phyloP scores from a whole-genome alignment of 2,113 vertebrate genomes.

The Ornithorhynchus anatinus region DNA sequence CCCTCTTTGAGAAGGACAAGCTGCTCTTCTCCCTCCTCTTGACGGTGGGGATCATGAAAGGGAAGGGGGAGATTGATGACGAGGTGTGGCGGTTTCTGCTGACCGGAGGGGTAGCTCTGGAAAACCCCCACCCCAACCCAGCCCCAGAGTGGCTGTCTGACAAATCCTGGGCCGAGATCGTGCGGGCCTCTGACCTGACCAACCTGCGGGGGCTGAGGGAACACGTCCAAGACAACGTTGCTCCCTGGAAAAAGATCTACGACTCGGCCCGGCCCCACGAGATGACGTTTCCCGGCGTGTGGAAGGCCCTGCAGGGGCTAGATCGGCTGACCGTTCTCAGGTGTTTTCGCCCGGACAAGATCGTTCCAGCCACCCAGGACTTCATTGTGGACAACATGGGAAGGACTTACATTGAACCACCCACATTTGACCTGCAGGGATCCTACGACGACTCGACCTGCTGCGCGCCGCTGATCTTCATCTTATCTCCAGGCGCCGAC shows the following conservation, averaged over 20 bases:
- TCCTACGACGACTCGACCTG: slow-evolving; percentile 89
- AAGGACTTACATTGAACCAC: slow-evolving; percentile 80
- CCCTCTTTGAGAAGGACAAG: slow-evolving; percentile 94
- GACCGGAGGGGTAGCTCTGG: slow-evolving; percentile 87
- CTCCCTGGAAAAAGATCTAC: slow-evolving; percentile 83
- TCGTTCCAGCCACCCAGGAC: slow-evolving; percentile 80
- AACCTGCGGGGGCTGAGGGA: slow-evolving; percentile 74
- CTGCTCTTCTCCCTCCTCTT: slow-evolving; percentile 90
- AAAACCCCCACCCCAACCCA: slow-evolving; percentile 88
- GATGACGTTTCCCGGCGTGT: slow-evolving; percentile 76
- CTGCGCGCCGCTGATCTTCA: slow-evolving; percentile 88
- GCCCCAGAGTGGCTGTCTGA: slow-evolving; percentile 86
- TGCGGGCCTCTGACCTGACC: slow-evolving; percentile 79
- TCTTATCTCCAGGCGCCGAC: slow-evolving; percentile 89
- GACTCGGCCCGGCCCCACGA: slow-evolving; percentile 83
- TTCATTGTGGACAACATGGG: slow-evolving; percentile 87
- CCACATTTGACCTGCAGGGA: slow-evolving; percentile 86
- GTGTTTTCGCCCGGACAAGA: slow-evolving; percentile 90
- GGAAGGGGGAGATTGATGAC: slow-evolving; percentile 74
- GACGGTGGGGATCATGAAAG: slow-evolving; percentile 86
- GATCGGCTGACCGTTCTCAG: slow-evolving; percentile 83
- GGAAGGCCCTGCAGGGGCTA: slow-evolving; percentile 71
- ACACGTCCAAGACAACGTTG: slow-evolving; percentile 66
- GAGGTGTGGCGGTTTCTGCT: slow-evolving; percentile 86
- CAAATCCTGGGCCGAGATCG: slow-evolving; percentile 88